Base-by-base conservation (phyloP, 1,140 invertebrate species). In the Eupristina koningsbergeri region DNA sequence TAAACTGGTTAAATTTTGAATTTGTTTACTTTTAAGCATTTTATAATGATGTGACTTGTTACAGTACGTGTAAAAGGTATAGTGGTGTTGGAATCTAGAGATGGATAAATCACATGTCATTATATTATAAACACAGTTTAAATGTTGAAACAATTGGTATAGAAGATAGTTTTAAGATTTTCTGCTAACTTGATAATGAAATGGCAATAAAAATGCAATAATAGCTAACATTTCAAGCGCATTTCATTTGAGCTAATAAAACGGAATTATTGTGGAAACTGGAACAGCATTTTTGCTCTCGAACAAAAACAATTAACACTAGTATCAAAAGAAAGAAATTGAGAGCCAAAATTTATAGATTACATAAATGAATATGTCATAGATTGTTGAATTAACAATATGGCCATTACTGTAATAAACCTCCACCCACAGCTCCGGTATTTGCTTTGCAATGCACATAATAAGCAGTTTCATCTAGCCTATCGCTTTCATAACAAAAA, bases 401-500 rank as follows among this genome's bases (percentile, higher is more conserved):
- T 0, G 15, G 29, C 26, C n/a, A 31, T 36, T 29, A n/a, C 7
- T 22, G 2, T 58, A 45, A 41, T 45, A 45, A 26, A 45, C 41
- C 39, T 3, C n/a, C n/a, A n/a, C 9, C 41, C 36, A 3, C 1
- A 71, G n/a, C 19, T 19, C 41, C 41, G 11, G 41, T 15, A 45
- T 29, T 73, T n/a, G 11, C 22, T 45, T 71, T 13, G 7, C 13
- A 36, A n/a, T 31, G 73, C 45, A 50, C 50, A 31, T 26, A 50
- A 31, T 50, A 74, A 34, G 15, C 29, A 34, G n/a, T n/a, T 50
- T 74, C 29, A 31, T 50, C n/a, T 7, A 50, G n/a, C 41, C 5
- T 74, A 74, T 74, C 41, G 45, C 22, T 45, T 74, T 29, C 73
- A 26, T 74, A 34, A 45, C 8, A 47, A 50, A 50, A 50, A 74